A percentile compares a stretch with the other conserved stretches of the same genome.
These are phyloP conservation scores for Antrozous pallidus DNA, from an alignment of 2,797 vertebrate species.

Conservation along the genomic window DNA sequence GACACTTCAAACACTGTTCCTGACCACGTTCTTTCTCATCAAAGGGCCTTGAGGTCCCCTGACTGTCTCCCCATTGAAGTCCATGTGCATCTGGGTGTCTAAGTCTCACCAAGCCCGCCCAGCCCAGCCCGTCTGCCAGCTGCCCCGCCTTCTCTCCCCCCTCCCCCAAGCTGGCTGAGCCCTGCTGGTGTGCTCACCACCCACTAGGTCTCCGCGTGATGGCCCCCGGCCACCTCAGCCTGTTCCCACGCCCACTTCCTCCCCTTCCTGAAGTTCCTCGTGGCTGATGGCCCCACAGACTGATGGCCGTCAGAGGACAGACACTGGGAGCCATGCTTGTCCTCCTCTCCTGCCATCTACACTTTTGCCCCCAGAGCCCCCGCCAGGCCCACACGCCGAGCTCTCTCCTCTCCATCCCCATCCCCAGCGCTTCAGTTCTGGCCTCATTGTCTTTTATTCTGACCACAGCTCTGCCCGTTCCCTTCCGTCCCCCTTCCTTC, in stretches of 20 bases:
- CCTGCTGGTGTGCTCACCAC: neutral
- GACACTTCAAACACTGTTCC: neutral
- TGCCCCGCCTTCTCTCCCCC: neutral
- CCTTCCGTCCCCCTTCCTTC: neutral
- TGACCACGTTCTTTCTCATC: neutral
- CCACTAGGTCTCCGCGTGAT: neutral
- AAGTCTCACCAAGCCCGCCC: rapidly evolving
- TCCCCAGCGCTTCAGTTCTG: neutral
- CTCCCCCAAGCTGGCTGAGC: neutral
- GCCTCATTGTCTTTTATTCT: neutral
- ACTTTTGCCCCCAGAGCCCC: neutral
- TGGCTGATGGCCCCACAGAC: neutral
- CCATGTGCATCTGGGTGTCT: too few relatives aligned
- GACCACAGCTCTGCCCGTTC: neutral
- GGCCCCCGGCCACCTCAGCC: neutral
- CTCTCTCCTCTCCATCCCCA: neutral
- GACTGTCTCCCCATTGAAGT: neutral
- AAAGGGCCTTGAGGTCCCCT: neutral
- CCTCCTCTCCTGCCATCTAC: too few relatives aligned
- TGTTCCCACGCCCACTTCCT: neutral
- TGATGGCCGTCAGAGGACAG: neutral
- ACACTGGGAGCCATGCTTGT: neutral
- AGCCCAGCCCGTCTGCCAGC: too few relatives aligned
- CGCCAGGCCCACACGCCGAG: neutral
- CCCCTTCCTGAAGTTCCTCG: neutral